Conservation (phyloP, 2,113 vertebrate genomes). For the Crotalus tigris region DNA sequence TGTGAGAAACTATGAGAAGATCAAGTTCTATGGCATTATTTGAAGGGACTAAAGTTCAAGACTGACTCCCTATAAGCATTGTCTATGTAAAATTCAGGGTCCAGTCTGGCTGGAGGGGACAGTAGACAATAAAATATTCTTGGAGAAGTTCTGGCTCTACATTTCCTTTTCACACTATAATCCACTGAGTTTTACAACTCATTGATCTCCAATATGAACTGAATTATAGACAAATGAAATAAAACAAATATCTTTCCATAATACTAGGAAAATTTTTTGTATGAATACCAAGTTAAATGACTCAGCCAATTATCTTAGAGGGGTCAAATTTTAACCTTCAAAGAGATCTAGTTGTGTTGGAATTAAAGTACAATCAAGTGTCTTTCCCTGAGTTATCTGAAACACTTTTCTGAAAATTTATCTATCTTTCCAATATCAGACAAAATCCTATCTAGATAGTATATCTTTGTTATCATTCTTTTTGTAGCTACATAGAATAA, state of each 20-base stretch:
- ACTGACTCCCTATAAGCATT: background rate
- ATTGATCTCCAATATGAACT: background rate
- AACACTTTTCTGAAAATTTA: background rate
- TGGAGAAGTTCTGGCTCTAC: background rate
- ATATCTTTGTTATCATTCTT: background rate
- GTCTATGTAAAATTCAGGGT: background rate
- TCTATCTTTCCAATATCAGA: background rate
- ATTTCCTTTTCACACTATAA: background rate
- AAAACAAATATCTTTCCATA: background rate
- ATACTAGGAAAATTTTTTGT: background rate
- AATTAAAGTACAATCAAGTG: background rate
- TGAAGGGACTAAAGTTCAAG: background rate
- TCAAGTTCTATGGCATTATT: background rate
- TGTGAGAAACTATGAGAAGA: background rate
- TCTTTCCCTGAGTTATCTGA: background rate
- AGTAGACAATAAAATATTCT: background rate
- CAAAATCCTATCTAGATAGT: background rate
- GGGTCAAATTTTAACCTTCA: background rate
- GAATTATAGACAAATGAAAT: background rate
- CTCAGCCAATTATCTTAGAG: background rate
- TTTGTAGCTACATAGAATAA: background rate
- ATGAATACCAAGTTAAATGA: background rate
- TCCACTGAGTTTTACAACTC: background rate
- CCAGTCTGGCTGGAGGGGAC: background rate
- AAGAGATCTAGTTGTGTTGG: background rate